phyloP scores from a whole-genome alignment of 2,888 invertebrate species.

The Cataglyphis altisquamis region DNA sequence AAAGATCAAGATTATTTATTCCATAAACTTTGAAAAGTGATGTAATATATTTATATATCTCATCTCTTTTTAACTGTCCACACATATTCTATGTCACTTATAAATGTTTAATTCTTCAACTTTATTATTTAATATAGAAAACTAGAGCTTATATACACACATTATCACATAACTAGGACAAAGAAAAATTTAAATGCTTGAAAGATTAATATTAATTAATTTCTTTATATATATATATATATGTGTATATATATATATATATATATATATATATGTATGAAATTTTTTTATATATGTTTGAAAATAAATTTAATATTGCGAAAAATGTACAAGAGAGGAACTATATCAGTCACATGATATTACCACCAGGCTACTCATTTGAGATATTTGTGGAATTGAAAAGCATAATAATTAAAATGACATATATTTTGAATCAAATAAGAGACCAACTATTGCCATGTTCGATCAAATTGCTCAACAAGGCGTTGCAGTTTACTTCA shows the following conservation, averaged over 20 bases:
- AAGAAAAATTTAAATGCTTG: conserved; percentile 10
- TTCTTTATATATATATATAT: too few relatives aligned
- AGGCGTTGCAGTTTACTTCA: not conserved
- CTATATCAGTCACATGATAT: conserved; percentile 1
- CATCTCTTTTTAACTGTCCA: not conserved
- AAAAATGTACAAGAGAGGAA: conserved; percentile 1
- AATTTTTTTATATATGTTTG: not conserved
- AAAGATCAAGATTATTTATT: conserved; percentile 10
- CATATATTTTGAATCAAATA: not conserved
- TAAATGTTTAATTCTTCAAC: conserved; percentile 56
- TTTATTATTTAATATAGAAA: conserved; percentile 20
- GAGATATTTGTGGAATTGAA: conserved; percentile 25
- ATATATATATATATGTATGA: not conserved
- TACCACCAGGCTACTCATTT: not conserved
- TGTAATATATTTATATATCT: not conserved
- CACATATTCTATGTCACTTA: conserved; percentile 20
- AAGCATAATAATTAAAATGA: conserved; percentile 16
- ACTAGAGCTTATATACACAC: conserved; percentile 73
- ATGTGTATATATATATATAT: conserved; percentile 4
- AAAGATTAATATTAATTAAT: not conserved
- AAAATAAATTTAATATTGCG: conserved; percentile 24
- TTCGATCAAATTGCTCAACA: not conserved
- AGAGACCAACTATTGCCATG: conserved; percentile 13
- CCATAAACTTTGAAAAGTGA: not conserved
- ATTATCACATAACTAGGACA: not conserved